phyloP scores from a whole-genome alignment of 2,113 vertebrate genomes.

The Drymodes brunneopygia region DNA sequence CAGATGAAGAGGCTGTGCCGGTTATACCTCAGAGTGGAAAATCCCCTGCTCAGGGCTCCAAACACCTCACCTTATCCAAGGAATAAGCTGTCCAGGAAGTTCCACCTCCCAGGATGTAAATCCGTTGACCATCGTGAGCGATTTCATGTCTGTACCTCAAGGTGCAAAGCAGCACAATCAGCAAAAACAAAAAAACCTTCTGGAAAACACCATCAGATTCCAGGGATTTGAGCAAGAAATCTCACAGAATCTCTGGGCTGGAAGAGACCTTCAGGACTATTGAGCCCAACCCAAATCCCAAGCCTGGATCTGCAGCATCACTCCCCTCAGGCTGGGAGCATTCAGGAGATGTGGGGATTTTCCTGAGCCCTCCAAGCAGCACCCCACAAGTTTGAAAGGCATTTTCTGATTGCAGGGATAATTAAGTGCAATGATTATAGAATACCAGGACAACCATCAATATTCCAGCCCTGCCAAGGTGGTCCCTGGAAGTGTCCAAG shows the following conservation, averaged over 20 bases:
- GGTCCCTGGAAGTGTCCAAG: neutral
- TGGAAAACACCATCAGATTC: accelerated
- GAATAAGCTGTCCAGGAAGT: constrained; percentile 98
- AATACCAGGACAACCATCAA: neutral
- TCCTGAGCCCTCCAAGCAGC: neutral
- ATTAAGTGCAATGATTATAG: neutral
- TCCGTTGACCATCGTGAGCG: constrained; percentile 91
- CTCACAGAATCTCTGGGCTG: too few species aligned
- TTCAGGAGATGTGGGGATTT: neutral
- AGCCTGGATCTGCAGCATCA: neutral
- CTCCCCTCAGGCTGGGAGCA: neutral
- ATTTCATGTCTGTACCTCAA: constrained; percentile 96
- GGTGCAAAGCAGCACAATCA: neutral
- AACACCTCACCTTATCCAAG: constrained; percentile 83
- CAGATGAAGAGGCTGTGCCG: neutral
- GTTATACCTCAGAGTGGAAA: neutral
- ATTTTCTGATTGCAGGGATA: neutral
- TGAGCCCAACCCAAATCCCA: too few species aligned
- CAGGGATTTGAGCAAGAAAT: neutral
- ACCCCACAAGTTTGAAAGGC: neutral
- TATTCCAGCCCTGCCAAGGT: neutral
- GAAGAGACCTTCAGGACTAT: too few species aligned
- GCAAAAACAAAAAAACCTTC: neutral
- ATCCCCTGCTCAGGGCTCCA: neutral
- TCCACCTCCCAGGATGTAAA: constrained; percentile 96